Percentiles rank a stretch among this genome's conserved stretches.
These are phyloP conservation scores for Dryocosmus kuriphilus DNA, from an alignment of 2,888 invertebrate species.

Conservation along the genomic window DNA sequence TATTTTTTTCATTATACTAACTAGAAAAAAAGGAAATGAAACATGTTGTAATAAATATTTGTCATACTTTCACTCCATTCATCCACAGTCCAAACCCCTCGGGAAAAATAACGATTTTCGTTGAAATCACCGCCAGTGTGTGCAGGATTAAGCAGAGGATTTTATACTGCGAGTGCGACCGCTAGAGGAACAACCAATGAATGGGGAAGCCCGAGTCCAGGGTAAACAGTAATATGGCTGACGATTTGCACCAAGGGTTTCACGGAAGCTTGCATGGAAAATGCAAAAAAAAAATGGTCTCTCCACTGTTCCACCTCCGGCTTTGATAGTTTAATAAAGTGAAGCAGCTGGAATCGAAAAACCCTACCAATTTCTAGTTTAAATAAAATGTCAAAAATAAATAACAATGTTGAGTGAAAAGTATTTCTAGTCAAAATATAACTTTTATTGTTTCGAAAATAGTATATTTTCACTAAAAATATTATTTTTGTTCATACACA, in stretches of 20 bases:
- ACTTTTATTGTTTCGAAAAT: too few relatives aligned
- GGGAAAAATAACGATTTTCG: not conserved
- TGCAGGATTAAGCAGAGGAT: slow-evolving; percentile 42
- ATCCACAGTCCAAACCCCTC: not conserved
- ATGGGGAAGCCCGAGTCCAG: slow-evolving; percentile 53
- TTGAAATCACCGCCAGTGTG: slow-evolving; percentile 2
- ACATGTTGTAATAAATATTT: slow-evolving; percentile 3
- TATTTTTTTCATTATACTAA: not conserved
- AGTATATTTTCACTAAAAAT: too few relatives aligned
- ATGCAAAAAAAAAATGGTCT: slow-evolving; percentile 11
- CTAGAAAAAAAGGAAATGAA: not conserved
- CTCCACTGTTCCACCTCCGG: not conserved
- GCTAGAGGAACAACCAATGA: slow-evolving; percentile 48
- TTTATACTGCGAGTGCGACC: slow-evolving; percentile 49
- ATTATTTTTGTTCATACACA: too few relatives aligned
- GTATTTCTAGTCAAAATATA: too few relatives aligned
- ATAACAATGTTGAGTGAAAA: too few relatives aligned
- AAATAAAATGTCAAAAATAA: not conserved
- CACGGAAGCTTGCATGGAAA: slow-evolving; percentile 25
- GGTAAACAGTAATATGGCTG: slow-evolving; percentile 63
- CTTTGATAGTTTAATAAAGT: slow-evolving; percentile 3
- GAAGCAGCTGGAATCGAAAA: slow-evolving; percentile 11
- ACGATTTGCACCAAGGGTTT: slow-evolving; percentile 28
- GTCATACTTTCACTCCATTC: not conserved
- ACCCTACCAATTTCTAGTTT: not conserved